Evolutionary conservation across 2,797 vertebrate genomes (phyloP).

Genomic region (Eremophila alpestris): DNA sequence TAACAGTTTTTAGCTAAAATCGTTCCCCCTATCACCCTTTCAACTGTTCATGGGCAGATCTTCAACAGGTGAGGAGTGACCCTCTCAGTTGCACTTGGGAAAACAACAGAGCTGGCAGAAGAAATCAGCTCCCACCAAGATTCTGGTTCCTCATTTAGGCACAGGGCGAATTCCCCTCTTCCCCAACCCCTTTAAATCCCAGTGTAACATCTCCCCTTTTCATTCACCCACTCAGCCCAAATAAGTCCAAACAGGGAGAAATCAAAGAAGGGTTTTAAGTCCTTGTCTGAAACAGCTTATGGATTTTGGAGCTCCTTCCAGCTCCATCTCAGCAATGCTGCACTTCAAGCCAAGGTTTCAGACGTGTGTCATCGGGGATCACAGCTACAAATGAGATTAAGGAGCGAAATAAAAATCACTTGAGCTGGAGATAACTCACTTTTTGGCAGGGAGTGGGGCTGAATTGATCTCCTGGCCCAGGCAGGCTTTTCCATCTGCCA

Average conservation of each 20-base stretch:
- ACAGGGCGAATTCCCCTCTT: accelerated
- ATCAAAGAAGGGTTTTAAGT: neutral
- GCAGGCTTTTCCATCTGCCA: slow-evolving; percentile 33
- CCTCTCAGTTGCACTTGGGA: neutral
- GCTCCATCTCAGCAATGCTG: neutral
- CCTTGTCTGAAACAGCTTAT: slow-evolving; percentile 14
- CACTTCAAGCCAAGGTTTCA: slow-evolving; percentile 51
- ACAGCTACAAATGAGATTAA: slow-evolving; percentile 69
- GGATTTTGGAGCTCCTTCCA: slow-evolving; percentile 22
- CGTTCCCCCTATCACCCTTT: neutral
- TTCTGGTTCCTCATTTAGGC: neutral
- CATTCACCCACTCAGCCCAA: neutral
- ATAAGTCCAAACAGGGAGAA: neutral
- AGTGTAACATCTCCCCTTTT: neutral
- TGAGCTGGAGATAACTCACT: slow-evolving; percentile 66
- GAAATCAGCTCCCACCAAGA: neutral
- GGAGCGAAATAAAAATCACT: slow-evolving; percentile 63
- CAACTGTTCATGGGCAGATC: neutral
- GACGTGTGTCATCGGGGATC: slow-evolving; percentile 46
- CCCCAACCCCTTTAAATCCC: neutral
- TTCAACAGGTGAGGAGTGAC: neutral
- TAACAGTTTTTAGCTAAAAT: neutral
- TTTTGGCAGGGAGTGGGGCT: slow-evolving; percentile 47
- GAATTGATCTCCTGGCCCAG: slow-evolving; percentile 67
- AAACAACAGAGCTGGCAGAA: neutral